Evolutionary conservation across 2,888 invertebrate species (phyloP).

Genomic region (Pomacea canaliculata): DNA sequence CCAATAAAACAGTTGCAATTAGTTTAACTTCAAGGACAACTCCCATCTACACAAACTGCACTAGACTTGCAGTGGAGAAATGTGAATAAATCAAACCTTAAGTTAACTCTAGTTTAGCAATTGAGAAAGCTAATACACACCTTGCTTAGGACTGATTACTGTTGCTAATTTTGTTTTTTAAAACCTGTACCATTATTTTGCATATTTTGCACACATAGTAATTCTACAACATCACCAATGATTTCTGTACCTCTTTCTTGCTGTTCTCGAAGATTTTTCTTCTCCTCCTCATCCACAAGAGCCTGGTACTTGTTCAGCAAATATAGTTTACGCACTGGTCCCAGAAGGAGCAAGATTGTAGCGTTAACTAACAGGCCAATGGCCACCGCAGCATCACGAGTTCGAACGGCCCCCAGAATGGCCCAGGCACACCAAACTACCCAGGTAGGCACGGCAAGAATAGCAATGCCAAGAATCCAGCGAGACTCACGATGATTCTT

Average conservation of each 20-base stretch:
- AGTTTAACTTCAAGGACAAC: no score
- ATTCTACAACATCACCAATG: no score
- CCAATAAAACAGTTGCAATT: no score
- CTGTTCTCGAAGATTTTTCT: constrained; percentile 25
- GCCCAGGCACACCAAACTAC: constrained; percentile 69
- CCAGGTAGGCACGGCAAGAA: constrained; percentile 66
- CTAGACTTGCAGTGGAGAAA: no score
- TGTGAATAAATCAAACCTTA: no score
- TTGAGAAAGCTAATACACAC: no score
- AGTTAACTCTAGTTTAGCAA: no score
- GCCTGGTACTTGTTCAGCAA: constrained; percentile 58
- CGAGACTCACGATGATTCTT: constrained; percentile 69
- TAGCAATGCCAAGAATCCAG: constrained; percentile 69
- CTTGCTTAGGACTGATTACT: no score
- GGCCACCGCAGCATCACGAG: constrained; percentile 67
- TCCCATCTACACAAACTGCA: no score
- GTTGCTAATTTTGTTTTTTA: no score
- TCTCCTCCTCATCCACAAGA: constrained; percentile 51
- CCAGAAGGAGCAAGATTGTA: constrained; percentile 66
- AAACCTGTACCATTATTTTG: no score
- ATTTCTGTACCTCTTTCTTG: background rate
- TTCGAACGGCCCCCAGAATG: constrained; percentile 58
- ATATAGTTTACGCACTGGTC: constrained; percentile 69
- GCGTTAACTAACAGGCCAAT: constrained; percentile 69
- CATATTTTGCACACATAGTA: no score